Evolutionary conservation across 2,888 invertebrate genomes (phyloP).

Genomic region (Leptodirus hochenwartii): DNA sequence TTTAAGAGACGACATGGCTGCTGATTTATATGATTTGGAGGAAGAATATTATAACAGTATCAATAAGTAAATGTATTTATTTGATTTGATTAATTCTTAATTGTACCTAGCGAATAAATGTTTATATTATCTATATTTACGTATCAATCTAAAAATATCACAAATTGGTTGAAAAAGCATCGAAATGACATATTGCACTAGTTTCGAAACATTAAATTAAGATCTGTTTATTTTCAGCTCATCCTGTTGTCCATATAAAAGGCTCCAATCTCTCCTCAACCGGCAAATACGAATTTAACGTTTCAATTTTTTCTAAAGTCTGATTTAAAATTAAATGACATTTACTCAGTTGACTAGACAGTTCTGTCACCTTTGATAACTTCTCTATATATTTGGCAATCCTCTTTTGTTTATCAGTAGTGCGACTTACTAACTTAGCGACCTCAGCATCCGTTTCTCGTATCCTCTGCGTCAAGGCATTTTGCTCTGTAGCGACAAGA

Average conservation of each 20-base stretch:
- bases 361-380: slow-evolving; percentile 62
- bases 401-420: slow-evolving; percentile 66
- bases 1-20: slow-evolving; percentile 85
- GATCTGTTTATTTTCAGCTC: slow-evolving; percentile 13
- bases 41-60: slow-evolving; percentile 84
- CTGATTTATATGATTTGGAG: slow-evolving; percentile 80
- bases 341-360: slow-evolving; percentile 63
- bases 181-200: no score
- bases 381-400: slow-evolving; percentile 77
- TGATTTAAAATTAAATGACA: slow-evolving; percentile 70
- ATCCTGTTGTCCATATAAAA: slow-evolving; percentile 73
- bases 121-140: no score
- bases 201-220: no score
- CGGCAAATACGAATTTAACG: slow-evolving; percentile 66
- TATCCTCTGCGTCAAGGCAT: slow-evolving; percentile 49
- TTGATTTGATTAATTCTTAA: slow-evolving; percentile 2
- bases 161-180: no score
- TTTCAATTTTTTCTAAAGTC: slow-evolving; percentile 70
- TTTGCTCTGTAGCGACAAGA: slow-evolving; percentile 64
- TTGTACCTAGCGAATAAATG: background rate
- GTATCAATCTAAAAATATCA: no score
- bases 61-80: slow-evolving; percentile 39
- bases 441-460: slow-evolving; percentile 68
- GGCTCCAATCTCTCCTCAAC: slow-evolving; percentile 70
- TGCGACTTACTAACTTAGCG: slow-evolving; percentile 42